Evolutionary conservation across 2,888 invertebrate species (phyloP).

Genomic region (Aphodius sticticus): DNA sequence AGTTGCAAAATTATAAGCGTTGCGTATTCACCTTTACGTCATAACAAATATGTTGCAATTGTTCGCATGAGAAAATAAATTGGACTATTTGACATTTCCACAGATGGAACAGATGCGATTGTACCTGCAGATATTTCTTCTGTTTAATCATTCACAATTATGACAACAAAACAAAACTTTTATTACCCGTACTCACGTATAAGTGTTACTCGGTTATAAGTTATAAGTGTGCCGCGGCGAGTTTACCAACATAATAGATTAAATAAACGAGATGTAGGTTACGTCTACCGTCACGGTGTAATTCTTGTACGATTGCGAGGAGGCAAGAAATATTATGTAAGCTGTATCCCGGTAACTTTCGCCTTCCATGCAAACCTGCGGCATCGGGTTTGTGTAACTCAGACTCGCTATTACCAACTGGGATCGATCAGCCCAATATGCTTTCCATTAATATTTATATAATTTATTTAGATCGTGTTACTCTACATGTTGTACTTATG

Average conservation of each 20-base stretch:
- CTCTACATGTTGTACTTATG: no score
- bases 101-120: neutral
- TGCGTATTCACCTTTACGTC: neutral
- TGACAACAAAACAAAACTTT: neutral
- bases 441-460: no score
- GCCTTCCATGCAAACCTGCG: neutral
- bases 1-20: neutral
- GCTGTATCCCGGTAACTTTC: neutral
- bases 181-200: neutral
- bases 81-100: neutral
- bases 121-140: neutral
- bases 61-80: neutral
- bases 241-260: neutral
- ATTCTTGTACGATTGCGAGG: neutral
- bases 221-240: neutral
- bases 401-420: neutral
- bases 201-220: neutral
- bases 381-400: neutral
- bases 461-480: no score
- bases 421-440: no score
- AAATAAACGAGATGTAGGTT: neutral
- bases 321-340: neutral
- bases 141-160: neutral
- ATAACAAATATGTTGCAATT: neutral
- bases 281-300: neutral